Evolutionary conservation across 2,888 invertebrate species (phyloP).

Genomic region (Noctua pronuba): DNA sequence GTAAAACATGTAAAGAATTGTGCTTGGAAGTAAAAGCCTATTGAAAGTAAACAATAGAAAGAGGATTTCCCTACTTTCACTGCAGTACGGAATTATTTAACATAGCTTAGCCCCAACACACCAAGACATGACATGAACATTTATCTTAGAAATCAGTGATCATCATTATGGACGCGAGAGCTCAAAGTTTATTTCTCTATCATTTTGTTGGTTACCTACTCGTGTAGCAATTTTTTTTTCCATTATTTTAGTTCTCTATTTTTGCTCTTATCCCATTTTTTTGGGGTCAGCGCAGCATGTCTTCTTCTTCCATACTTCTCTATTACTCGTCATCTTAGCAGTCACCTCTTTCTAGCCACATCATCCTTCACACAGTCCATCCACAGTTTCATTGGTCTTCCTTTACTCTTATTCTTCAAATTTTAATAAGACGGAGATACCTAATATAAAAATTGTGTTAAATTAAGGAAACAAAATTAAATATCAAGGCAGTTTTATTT

Average conservation of each 20-base stretch:
- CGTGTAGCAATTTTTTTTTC: no score
- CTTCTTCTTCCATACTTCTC: background rate
- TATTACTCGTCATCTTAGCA: background rate
- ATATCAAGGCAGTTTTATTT: background rate
- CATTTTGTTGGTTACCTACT: background rate
- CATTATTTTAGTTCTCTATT: background rate
- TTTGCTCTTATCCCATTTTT: background rate
- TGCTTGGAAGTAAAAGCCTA: conserved; percentile 19
- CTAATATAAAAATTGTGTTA: background rate
- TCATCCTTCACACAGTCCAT: no score
- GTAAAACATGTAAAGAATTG: conserved; percentile 1
- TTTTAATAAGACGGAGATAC: background rate
- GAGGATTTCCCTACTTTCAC: conserved; percentile 47
- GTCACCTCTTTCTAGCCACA: background rate
- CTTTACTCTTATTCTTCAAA: background rate
- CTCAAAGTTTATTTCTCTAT: background rate
- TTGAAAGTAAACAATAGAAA: conserved; percentile 34
- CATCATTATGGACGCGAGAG: background rate
- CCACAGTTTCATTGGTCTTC: no score
- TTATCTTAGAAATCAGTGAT: background rate
- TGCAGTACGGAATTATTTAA: conserved; percentile 13
- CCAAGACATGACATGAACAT: background rate
- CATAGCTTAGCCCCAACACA: background rate
- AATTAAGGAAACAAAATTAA: background rate
- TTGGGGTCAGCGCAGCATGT: background rate